Evolutionary conservation across 2,113 vertebrate species (phyloP), one percentile per base, ranked within the genome.

Genomic region (Oriolus oriolus): DNA sequence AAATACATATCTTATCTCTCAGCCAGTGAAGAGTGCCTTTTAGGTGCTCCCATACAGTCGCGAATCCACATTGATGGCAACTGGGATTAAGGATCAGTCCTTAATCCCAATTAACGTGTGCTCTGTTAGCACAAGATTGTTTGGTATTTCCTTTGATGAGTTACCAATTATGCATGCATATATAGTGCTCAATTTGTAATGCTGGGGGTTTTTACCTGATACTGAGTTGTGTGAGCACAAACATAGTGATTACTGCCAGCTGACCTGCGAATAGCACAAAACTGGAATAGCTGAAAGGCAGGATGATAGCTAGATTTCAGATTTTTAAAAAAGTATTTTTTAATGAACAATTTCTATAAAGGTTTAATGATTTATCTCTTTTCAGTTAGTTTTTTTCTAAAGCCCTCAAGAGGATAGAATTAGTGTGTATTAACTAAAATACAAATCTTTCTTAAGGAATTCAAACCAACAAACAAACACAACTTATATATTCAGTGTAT

Each of bases 241-340:
- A 12, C 0, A 0, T 31, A 54, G 54, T 31, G 49, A 35, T 9
- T 1, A 11, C 33, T 41, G 21, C 31, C 63, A 28, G 39, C 16
- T 2, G 2, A 66, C 50, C 33, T 66, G 11, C 59, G 39, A 74
- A 33, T 66, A 65, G 28, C 20, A 21, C 37, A 45, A 42, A 80
- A 52, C 21, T 17, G 39, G 8, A 68, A 31, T 76, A 47, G 33
- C 30, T 79, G 26, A 71, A 91, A 80, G 6, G 20, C 27, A 79
- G 22, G 1, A 0, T 63, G 24, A 44, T 60, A 50, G 41, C 41
- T 71, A 23, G 23, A 27, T 79, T 94, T 85, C 44, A 42, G 28
- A 59, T 52, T n/a, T n/a, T n/a, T n/a, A 10, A 69, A 47, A 75
- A 56, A 26, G 2, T 12, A 10, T 9, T 39, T 94, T 87, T 84